Evolutionary conservation across 2,888 invertebrate genomes (phyloP), one percentile per base, ranked within the genome.

Genomic region (Alloplasta piceator): DNA sequence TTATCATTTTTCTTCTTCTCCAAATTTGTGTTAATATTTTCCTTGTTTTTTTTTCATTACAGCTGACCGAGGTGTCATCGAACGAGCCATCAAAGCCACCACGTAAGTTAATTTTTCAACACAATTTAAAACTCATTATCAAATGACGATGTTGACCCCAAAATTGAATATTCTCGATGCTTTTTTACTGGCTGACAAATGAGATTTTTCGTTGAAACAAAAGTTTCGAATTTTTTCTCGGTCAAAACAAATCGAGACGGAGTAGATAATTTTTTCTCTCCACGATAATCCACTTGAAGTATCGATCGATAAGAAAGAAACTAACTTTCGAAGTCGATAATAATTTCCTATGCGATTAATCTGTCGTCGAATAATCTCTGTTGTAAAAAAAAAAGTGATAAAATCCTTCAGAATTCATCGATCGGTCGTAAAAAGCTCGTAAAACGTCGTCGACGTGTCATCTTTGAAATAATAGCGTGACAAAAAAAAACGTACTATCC

Each of bases 1-100:
- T 6, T 3, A 50, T 48, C 14, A 64, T 64, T 64, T 56, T 56
- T 55, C 39, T 10, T 61, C 43, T 38, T 46, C 5, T 36, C 9
- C 12, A 52, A 58, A 16, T 10, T 43, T 12, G 4, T 1, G 41
- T 77, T 43, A 48, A 46, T 60, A 48, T 14, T 66, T 41, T 52
- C 1, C n/a, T 78, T 26, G 26, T 26, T 26, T 75, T 72, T 78
- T 86, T 85, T 64, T 81, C 76, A 60, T 93, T 92, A 26, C 92
- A 93, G 93, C 87, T 93, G 87, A 91, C 92, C 81, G 93, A 93
- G 87, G 90, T 91, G 77, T 86, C 92, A 70, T 88, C 91, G 83
- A 86, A 89, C 83, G 91, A 92, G 85, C 85, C 91, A 77, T 84
- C 90, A 77, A 90, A 92, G 82, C 92, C 92, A 86, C 92, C 92